Base-by-base conservation (phyloP, 1,140 invertebrate genomes). In the Drosophila subobscura region DNA sequence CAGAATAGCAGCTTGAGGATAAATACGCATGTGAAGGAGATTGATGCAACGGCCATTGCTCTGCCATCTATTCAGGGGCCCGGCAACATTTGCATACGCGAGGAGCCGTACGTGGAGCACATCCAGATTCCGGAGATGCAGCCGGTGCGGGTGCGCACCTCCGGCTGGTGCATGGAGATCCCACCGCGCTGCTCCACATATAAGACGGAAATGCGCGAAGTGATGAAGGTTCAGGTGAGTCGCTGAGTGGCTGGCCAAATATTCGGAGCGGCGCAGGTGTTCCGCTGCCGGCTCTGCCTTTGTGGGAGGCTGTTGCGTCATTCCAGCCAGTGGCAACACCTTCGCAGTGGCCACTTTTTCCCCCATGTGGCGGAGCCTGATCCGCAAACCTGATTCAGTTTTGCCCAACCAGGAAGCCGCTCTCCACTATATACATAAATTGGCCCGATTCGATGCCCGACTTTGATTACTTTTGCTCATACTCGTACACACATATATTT, bases 101-200 rank as follows among this genome's bases (percentile, higher is more conserved):
- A 91, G 58, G 70, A 93, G 91, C 72, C 94, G 92, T 88, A 90
- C 92, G 93, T 40, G 92, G 93, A 63, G 91, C 92, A 79, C 88
- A 91, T 58, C 92, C 92, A 68, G 88, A 92, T 59, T 93, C 93
- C 88, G 92, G 93, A 49, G 93, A 93, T 89, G 59, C 93, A 93
- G 50, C 94, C 95, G 27, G 93, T 94, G 71, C 93, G 93, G 2
- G 93, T 95, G 14, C 92, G 94, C 33, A 94, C 93, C 0, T 94
- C 94, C 83, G 93, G 93, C 57, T 96, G 95, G 95, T 96, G 95
- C 77, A 91, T 95, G 68, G 92, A 93, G 59, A 93, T 95, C 72
- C 95, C 95, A 8, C 95, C 95, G 8, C 92, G 94, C 42, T 96
- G 95, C 73, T 93, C 93, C n/a, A 92, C 92, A 56, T 94, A 93